Evolutionary conservation across 2,888 invertebrate species (phyloP).

Genomic region (Frankliniella intonsa): DNA sequence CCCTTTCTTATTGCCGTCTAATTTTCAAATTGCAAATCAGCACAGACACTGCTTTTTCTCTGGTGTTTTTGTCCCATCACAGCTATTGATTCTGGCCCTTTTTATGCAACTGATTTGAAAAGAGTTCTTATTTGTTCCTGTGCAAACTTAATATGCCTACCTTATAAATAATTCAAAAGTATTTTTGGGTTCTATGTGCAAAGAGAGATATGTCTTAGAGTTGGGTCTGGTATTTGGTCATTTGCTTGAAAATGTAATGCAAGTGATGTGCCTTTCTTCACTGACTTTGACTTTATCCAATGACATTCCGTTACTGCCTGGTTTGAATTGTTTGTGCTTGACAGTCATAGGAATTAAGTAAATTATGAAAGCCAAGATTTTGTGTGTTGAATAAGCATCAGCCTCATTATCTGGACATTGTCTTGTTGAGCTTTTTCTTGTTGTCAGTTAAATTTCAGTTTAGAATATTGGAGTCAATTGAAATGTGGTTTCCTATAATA

Average conservation of each 20-base stretch:
- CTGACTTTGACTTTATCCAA: conserved; percentile 3
- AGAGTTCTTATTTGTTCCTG: no score
- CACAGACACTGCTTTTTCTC: background rate
- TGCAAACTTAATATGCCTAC: no score
- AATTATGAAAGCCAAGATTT: background rate
- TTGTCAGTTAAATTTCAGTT: background rate
- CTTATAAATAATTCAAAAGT: no score
- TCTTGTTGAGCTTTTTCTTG: background rate
- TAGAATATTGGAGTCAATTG: background rate
- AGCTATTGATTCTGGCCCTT: background rate
- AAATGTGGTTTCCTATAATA: background rate
- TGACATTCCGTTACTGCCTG: conserved; percentile 19
- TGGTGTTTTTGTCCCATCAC: background rate
- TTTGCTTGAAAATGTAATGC: background rate
- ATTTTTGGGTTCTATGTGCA: no score
- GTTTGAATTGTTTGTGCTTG: background rate
- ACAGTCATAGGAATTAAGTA: background rate
- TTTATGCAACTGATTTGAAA: background rate
- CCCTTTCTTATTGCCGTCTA: background rate
- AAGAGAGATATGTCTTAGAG: no score
- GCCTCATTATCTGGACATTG: background rate
- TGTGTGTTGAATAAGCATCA: background rate
- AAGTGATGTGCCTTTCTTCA: background rate
- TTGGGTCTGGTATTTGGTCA: background rate
- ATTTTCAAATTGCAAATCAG: background rate